These are phyloP conservation scores for Hippocampus mohnikei DNA, from an alignment of 2,113 vertebrate species.

Conservation along the genomic window DNA sequence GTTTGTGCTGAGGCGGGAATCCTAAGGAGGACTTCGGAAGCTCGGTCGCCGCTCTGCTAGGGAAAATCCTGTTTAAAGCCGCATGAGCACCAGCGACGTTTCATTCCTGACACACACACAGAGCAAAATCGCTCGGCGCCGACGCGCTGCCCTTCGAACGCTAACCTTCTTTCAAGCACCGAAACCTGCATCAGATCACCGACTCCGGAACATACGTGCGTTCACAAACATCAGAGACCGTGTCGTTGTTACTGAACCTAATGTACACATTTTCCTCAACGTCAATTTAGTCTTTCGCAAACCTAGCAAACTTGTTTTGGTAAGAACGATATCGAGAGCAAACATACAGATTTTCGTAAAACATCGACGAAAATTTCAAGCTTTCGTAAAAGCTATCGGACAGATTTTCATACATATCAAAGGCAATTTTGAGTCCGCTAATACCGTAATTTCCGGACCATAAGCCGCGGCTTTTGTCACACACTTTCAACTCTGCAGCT, in stretches of 20 bases:
- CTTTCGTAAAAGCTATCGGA: no score
- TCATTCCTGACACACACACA: constrained; percentile 41
- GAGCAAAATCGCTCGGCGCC: not conserved
- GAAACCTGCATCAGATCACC: not conserved
- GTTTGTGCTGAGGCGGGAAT: constrained; percentile 69
- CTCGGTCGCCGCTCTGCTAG: constrained; percentile 64
- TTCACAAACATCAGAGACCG: not conserved
- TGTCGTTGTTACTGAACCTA: no score
- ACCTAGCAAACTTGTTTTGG: no score
- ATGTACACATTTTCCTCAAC: no score
- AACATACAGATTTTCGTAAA: no score
- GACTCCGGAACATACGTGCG: no score
- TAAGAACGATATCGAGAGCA: no score
- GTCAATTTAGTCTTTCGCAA: no score
- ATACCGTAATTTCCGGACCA: no score
- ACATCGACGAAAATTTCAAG: no score
- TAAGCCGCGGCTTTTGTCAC: no score
- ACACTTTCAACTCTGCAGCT: no score
- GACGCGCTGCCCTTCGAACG: not conserved
- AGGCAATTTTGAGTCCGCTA: not conserved
- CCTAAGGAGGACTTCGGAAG: constrained; percentile 69
- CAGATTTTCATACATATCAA: not conserved
- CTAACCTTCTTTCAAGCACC: not conserved
- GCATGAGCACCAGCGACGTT: constrained; percentile 52
- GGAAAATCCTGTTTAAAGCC: constrained; percentile 77